Evolutionary conservation across 2,888 invertebrate genomes (phyloP), one percentile per base, ranked within the genome.

Genomic region (Anthophora plumipes): DNA sequence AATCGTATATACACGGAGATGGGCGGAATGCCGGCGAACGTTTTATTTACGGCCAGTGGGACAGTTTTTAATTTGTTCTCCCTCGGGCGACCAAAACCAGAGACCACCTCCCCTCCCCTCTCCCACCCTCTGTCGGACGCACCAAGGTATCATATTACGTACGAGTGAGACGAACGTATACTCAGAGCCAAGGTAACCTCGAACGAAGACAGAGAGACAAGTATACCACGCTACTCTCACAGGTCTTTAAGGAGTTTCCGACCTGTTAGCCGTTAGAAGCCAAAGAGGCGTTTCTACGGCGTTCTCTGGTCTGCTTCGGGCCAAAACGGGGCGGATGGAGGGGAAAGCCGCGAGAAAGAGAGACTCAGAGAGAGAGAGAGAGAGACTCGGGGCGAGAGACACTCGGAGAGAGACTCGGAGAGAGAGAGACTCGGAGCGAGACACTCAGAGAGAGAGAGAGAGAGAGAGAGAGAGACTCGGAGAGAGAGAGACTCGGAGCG

Each of bases 11-110:
- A 88, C 37, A 8, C 57, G 55, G 87, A 87, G 90, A 91, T 91
- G 92, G 92, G 91, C 90, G 90, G 92, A 92, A 92, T 92, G 89
- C 91, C 90, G 90, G 86, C 88, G 89, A 83, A 88, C 90, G 90
- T 91, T 92, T 93, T 93, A 93, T 93, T 93, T 93, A 93, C 92
- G 92, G 91, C 91, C 91, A 91, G 89, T 93, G 92, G 93, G 93
- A 93, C 93, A 93, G 93, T 93, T 93, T 93, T 93, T 93, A 93
- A 93, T 93, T 92, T 93, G 92, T 92, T 92, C 92, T 90, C 91
- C 91, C 91, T 90, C 84, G 71, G 86, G 88, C 88, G 85, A 88
- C 82, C 81, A 85, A 82, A 82, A 82, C 70, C 43, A 71, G 77
- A 76, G 72, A 63, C 57, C 20, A 39, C 14, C 12, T 9, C 4